Conservation (phyloP, 2,888 invertebrate genomes). For the Uropetala carovei region DNA sequence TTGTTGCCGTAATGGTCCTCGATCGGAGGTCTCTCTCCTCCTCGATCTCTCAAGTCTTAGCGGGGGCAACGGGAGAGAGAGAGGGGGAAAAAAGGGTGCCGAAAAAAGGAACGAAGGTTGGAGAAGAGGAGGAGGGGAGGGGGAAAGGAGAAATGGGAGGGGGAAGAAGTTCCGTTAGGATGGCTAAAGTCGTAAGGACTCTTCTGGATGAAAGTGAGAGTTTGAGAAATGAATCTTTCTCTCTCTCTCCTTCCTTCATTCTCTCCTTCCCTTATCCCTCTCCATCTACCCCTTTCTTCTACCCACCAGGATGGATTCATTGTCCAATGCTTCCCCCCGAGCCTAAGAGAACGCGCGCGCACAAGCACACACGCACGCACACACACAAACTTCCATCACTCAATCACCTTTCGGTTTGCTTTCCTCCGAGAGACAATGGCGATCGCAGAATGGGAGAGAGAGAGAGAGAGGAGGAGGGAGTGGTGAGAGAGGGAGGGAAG, state of each 20-base stretch:
- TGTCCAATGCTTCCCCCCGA: too few species aligned
- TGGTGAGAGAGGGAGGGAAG: too few species aligned
- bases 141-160: not conserved
- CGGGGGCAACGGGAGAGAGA: not conserved
- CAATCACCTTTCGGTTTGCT: not conserved
- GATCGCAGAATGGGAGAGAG: too few species aligned
- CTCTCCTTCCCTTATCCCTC: not conserved
- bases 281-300: not conserved
- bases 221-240: not conserved
- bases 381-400: not conserved
- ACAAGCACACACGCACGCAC: not conserved
- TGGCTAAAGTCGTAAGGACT: not conserved
- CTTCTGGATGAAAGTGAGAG: not conserved
- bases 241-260: not conserved
- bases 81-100: not conserved
- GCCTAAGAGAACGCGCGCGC: not conserved
- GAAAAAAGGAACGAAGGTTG: not conserved
- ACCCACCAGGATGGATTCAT: not conserved
- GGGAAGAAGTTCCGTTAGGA: not conserved
- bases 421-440: not conserved
- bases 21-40: not conserved
- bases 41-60: not conserved
- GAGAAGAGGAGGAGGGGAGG: not conserved
- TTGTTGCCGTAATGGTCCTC: constrained; percentile 17
- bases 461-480: not conserved